phyloP scores from a whole-genome alignment of 2,797 vertebrate species.

The Cuniculus paca region DNA sequence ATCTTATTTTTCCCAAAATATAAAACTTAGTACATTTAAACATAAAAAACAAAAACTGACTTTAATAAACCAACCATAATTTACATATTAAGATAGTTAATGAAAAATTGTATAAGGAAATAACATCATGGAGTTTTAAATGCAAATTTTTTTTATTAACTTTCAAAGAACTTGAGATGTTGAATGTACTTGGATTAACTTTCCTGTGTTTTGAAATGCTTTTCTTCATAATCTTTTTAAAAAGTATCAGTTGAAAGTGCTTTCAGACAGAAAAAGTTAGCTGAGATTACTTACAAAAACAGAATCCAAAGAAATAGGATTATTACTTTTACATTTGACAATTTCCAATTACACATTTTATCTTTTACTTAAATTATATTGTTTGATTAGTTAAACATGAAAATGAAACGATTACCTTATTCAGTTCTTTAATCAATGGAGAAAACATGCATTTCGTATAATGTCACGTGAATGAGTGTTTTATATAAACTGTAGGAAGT shows the following conservation, averaged over 20 bases:
- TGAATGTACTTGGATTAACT: not conserved
- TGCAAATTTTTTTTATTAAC: not conserved
- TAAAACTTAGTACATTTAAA: not conserved
- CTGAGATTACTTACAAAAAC: not conserved
- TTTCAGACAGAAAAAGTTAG: not conserved
- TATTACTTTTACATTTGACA: not conserved
- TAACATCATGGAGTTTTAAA: not conserved
- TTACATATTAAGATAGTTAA: constrained; percentile 55
- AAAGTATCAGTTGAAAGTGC: not conserved
- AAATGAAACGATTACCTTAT: not conserved
- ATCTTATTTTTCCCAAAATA: not conserved
- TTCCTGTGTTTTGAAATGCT: not conserved
- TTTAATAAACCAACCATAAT: constrained; percentile 69
- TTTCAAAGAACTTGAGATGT: not conserved
- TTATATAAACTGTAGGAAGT: not conserved
- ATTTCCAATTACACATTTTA: constrained; percentile 3
- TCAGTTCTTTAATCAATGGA: constrained; percentile 7
- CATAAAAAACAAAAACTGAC: constrained; percentile 9
- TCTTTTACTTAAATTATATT: not conserved
- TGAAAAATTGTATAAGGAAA: constrained; percentile 63
- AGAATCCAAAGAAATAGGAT: not conserved
- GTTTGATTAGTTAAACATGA: not conserved
- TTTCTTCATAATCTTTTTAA: not conserved
- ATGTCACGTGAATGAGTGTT: not conserved
- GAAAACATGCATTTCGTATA: not conserved